Base-by-base conservation (phyloP, 2,888 invertebrate species). In the Drosophila anceps region DNA sequence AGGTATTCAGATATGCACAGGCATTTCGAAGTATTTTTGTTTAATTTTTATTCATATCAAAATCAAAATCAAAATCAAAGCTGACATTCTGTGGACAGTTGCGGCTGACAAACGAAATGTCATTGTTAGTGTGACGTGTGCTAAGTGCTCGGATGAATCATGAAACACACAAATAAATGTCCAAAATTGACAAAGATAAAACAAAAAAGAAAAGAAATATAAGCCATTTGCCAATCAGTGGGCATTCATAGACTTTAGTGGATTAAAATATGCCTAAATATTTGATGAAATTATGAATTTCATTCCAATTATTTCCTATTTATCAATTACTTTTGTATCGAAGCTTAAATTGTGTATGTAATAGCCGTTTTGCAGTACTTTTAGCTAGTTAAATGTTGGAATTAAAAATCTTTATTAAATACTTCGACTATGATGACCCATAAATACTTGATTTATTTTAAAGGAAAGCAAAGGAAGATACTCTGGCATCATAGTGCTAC, bases 1-100 rank as follows among this genome's bases (percentile, higher is more conserved):
- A 31, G 33, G 7, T 41, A 41, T 31, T 27, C 12, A 24, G 13
- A 1, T 13, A 54, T 58, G 10, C 37, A 33, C 8, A 15, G 35
- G 3, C 10, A 24, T 61, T 20, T 63, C 48, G 13, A 58, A 61
- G 48, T 43, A 15, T 39, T 41, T 70, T 51, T 51, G 29, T 15
- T 41, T 12, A 61, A n/a, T 35, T 54, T 54, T 39, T 41, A 31
- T 33, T 31, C 55, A 46, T 65, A 75, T 68, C 78, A 58, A 66
- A 54, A 51, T 51, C 33, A 29, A 24, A 46, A 27, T n/a, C 48
- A 51, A 57, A 75, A 79, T 65, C 77, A 68, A 68, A 43, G 62
- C 53, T 70, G 76, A 70, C 77, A 58, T 48, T 73, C 48, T 77
- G 63, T 62, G 68, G 68, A 64, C 76, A 72, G 59, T 61, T 67